Base-by-base conservation (phyloP, 2,797 vertebrate genomes). In the Chaetodon trifasciatus region DNA sequence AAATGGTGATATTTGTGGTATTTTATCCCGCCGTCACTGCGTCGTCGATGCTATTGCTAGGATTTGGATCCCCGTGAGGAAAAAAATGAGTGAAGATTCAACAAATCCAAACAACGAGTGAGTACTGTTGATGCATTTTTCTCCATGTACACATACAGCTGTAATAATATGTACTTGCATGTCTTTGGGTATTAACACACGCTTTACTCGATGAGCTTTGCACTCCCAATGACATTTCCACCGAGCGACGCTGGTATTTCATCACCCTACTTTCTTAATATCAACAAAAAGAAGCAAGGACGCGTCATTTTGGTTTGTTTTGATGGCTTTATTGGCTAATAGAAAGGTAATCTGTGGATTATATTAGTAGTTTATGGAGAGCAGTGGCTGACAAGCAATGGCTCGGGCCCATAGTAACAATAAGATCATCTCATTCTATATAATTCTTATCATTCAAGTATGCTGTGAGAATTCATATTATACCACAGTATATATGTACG, bases 41-140 rank as follows among this genome's bases (percentile, higher is more conserved):
- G 93, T 93, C 94, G 92, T 96, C 93, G 86, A 95, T 96, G 94
- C 94, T 96, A 94, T 95, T 94, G 95, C 95, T 96, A 95, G 96
- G 91, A 94, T 95, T 95, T 95, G 97, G 96, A 97, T 96, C 93
- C 88, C 97, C 96, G 96, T 98, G 97, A 99, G 97, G 93, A 93
- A 96, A 95, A 97, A 98, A 97, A 99, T 98, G 97, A 99, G 97
- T 97, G 97, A 99, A 97, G 97, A 99, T 96, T 97, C 97, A 97
- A 96, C 96, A 95, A 96, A 97, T 97, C 96, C 97, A 96, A 97
- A 97, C 96, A 96, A 97, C 96, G 97, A 99, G 97, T 99, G 95
- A 98, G 97, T 95, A 70, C 35, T 53, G 16, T 16, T 37, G 13
- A n/a, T 53, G 21, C 52, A 4, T 50, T 66, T 66, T 50, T 4